Percentiles rank a stretch among this genome's conserved stretches.
phyloP scores from a whole-genome alignment of 2,797 vertebrate genomes.

The Sardinella longiceps region DNA sequence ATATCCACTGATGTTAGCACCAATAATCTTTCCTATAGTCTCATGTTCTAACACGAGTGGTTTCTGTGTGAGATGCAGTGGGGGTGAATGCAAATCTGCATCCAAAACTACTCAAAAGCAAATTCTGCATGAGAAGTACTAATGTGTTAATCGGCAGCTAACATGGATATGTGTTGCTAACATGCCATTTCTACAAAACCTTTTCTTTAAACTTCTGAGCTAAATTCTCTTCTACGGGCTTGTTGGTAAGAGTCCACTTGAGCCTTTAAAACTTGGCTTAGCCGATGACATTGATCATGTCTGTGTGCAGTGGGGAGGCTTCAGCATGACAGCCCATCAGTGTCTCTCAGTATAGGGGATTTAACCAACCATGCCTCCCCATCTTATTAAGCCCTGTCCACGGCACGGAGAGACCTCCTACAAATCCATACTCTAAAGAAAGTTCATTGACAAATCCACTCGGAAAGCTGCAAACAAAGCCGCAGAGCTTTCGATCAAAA shows the following conservation, averaged over 20 bases:
- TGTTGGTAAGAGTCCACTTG: not conserved
- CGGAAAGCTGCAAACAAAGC: not conserved
- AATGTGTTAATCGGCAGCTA: not conserved
- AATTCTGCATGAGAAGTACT: not conserved
- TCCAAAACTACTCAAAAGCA: too few relatives aligned
- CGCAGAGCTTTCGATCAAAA: slow-evolving; percentile 16
- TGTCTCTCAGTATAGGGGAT: slow-evolving; percentile 21
- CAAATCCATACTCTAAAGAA: not conserved
- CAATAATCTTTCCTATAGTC: too few relatives aligned
- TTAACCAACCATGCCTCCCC: slow-evolving; percentile 35
- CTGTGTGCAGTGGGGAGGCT: not conserved
- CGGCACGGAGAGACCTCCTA: not conserved
- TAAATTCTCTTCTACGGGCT: not conserved
- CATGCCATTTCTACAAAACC: not conserved
- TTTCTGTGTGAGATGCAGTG: too few relatives aligned
- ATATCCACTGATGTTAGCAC: too few relatives aligned
- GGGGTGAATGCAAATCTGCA: too few relatives aligned
- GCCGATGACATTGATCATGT: slow-evolving; percentile 38
- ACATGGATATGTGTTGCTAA: not conserved
- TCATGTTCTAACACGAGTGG: too few relatives aligned
- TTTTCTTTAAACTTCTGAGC: not conserved
- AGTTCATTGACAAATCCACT: slow-evolving; percentile 24
- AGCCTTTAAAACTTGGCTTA: not conserved
- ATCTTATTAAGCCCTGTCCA: slow-evolving; percentile 25
- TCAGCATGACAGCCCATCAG: slow-evolving; percentile 37